Evolutionary conservation across 2,888 invertebrate species (phyloP), one percentile per base, ranked within the genome.

Genomic region (Carterocephalus palaemon): DNA sequence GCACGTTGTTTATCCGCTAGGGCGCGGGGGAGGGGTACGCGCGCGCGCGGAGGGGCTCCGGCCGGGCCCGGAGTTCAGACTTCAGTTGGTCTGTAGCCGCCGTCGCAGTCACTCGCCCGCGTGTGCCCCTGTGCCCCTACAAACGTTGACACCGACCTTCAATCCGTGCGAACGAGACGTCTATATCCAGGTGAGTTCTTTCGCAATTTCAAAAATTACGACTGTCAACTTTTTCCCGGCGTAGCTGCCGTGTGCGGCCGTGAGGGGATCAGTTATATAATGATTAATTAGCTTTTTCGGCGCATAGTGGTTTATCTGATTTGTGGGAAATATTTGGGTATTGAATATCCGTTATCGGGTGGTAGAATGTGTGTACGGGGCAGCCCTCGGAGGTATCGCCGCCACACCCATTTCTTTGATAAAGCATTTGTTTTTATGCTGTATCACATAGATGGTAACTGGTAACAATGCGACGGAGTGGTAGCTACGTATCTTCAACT

Each of bases 1-100:
- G 85, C 85, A 85, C 70, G 84, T 84, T 84, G 85, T 84, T 85
- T 85, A 84, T 84, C 83, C 84, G 80, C 69, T 65, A 66, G 77
- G 75, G 77, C 64, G 74, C 66, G 78, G 75, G 71, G 56, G 61
- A 64, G 51, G 48, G 55, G 49, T 23, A 53, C 28, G 54, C 43
- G 51, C 26, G 53, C 47, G 60, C 53, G 60, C 53, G 54, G 52
- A 54, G 60, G 57, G 63, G 81, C 80, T 78, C 76, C 70, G 78
- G 79, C 82, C 82, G 79, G 85, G 85, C 80, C 71, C 78, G 74
- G 75, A 56, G 54, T 49, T 37, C 45, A n/a, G n/a, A n/a, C n/a
- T 48, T 49, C 42, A 56, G 49, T 74, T 73, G 70, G 71, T 76
- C 75, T 69, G 72, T 70, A 65, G 72, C 74, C 76, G 74, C 68